Evolutionary conservation across 2,797 vertebrate genomes (phyloP).

Genomic region (Crypturellus tataupa): DNA sequence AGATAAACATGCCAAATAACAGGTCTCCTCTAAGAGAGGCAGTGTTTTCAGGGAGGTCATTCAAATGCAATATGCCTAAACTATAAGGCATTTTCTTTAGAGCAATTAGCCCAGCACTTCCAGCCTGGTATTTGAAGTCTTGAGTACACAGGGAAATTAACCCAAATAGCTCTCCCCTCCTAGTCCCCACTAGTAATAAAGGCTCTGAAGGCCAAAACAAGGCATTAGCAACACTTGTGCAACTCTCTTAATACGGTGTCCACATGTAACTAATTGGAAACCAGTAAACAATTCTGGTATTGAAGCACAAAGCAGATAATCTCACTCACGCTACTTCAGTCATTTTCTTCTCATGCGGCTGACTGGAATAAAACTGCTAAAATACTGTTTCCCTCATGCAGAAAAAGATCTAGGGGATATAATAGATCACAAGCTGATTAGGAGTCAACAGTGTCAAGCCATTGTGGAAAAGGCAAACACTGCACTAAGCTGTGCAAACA

Average conservation of each 20-base stretch:
- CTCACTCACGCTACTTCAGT: constrained; percentile 66
- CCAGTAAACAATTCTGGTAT: constrained; percentile 68
- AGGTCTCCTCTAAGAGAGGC: neutral
- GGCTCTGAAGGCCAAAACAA: constrained; percentile 32
- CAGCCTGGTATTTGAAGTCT: constrained; percentile 5
- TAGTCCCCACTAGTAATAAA: constrained; percentile 11
- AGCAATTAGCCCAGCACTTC: constrained; percentile 20
- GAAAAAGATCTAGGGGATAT: constrained; percentile 73
- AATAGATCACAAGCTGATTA: constrained; percentile 77
- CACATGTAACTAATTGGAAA: constrained; percentile 56
- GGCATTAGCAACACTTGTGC: constrained; percentile 23
- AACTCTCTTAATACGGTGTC: constrained; percentile 36
- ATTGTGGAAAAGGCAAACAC: constrained; percentile 76
- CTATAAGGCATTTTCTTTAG: neutral
- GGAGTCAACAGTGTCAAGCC: constrained; percentile 74
- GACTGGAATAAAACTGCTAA: constrained; percentile 66
- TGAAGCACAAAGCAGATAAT: constrained; percentile 72
- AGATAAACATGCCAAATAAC: neutral
- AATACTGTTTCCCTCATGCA: constrained; percentile 72
- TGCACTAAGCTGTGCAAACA: constrained; percentile 75
- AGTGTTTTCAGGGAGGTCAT: neutral
- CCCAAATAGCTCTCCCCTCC: constrained; percentile 20
- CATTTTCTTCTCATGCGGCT: constrained; percentile 69
- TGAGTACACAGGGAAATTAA: constrained; percentile 51
- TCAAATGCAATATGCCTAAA: neutral